A percentile compares a stretch with the other conserved stretches of the same genome.
phyloP scores from a whole-genome alignment of 2,888 invertebrate genomes.

The Acheta domesticus region DNA sequence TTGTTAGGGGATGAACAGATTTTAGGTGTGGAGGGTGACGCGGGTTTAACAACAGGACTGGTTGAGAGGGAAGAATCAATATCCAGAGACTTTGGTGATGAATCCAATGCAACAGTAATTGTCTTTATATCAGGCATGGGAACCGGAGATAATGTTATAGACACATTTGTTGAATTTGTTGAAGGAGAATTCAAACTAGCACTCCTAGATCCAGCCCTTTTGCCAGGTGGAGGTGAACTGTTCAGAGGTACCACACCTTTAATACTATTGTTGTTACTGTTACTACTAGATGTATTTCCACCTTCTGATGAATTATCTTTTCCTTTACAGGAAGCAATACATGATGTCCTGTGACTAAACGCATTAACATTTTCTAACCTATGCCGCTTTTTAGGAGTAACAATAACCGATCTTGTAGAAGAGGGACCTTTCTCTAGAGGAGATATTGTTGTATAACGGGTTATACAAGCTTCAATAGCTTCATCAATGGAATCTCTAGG shows the following conservation, averaged over 20 bases:
- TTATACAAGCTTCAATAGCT: slow-evolving; percentile 56
- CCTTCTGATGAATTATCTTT: slow-evolving; percentile 36
- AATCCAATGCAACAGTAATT: slow-evolving; percentile 23
- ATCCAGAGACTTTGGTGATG: slow-evolving; percentile 18
- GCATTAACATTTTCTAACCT: slow-evolving; percentile 52
- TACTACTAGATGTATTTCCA: slow-evolving; percentile 35
- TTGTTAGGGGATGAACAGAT: slow-evolving; percentile 24
- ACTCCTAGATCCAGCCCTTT: slow-evolving; percentile 52
- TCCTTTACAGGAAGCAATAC: slow-evolving; percentile 49
- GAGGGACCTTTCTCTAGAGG: slow-evolving; percentile 39
- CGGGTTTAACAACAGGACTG: background rate
- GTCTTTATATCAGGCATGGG: slow-evolving; percentile 1
- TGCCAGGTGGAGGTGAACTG: slow-evolving; percentile 47
- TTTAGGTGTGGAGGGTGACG: background rate
- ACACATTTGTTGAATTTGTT: background rate
- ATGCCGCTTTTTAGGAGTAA: slow-evolving; percentile 72
- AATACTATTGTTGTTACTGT: slow-evolving; percentile 43
- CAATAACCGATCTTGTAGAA: slow-evolving; percentile 43
- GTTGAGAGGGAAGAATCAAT: background rate
- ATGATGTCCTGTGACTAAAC: slow-evolving; percentile 19
- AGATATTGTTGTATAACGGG: slow-evolving; percentile 47
- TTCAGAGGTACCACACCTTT: slow-evolving; percentile 53
- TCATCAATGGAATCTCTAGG: slow-evolving; percentile 50
- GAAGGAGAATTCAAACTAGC: slow-evolving; percentile 57
- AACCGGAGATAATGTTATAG: background rate